Base-by-base conservation (phyloP, 1,140 invertebrate species). In the Dysdera silvatica region DNA sequence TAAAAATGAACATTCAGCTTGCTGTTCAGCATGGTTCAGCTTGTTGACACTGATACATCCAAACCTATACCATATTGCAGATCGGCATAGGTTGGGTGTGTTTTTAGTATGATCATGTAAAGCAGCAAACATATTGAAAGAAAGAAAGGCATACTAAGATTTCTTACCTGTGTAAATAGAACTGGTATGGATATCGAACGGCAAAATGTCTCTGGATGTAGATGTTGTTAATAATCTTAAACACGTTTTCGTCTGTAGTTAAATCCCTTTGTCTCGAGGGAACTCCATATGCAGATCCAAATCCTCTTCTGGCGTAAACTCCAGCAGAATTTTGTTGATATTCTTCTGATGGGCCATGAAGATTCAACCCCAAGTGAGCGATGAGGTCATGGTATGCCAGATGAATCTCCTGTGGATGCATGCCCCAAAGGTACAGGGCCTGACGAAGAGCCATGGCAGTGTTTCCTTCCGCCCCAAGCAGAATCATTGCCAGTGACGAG, bases 391-490 rank as follows among this genome's bases (percentile, higher is more conserved):
- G 60, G 40, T 52, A 72, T 12, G 70, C 71, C 18, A 63, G 33
- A 37, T 72, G 64, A 2, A 72, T 66, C 45, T 72, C 70, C 33
- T 68, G 68, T 2, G 67, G 67, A 32, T 66, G 65, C 52, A 72
- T 65, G 6, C 66, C 65, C 64, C 68, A 67, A 28, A 72, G 51
- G 29, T 72, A 72, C 1, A 72, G 62, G 10, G 69, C 67, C 16
- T 72, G 69, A 24, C 70, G 18, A 10, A 72, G 51, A 14, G 71
- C 59, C 24, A 57, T 43, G 26, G 61, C 56, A 2, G 60, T 51
- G 24, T 60, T 43, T 10, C 68, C 67, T n/a, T 69, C 55, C 8
- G 68, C 37, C 6, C 71, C 71, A 40, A 71, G 45, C 28, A 72
- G 32, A 10, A 70, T 18, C 65, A 69, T 69, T 23, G 60, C 62